Percentiles rank a stretch among this genome's conserved stretches.
These are phyloP conservation scores for Parapristionchus giblindavisi DNA, from an alignment of 2,888 invertebrate genomes.

Conservation along the genomic window DNA sequence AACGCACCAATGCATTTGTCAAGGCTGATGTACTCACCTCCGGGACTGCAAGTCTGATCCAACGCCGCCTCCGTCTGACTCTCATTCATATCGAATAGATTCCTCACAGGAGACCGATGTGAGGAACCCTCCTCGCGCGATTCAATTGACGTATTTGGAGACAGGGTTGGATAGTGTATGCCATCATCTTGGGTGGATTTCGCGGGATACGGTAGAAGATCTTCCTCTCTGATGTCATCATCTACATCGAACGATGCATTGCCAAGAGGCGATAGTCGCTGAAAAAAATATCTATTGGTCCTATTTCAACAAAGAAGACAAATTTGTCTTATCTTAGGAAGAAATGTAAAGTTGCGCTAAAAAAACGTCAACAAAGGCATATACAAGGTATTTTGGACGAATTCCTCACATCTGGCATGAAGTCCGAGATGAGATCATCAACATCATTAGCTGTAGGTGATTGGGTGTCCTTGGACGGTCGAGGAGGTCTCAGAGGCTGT, in stretches of 20 bases:
- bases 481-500: slow-evolving; percentile 2
- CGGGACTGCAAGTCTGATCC: background rate
- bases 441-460: background rate
- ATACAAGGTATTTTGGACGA: background rate
- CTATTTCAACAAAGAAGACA: background rate
- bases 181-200: background rate
- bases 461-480: background rate
- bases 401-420: slow-evolving; percentile 17
- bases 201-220: no score
- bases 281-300: background rate
- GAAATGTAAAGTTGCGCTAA: no score
- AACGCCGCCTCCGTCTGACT: slow-evolving; percentile 17
- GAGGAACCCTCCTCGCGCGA: slow-evolving; percentile 19
- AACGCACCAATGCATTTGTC: background rate
- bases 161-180: no score
- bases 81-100: slow-evolving; percentile 30
- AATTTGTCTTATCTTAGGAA: background rate
- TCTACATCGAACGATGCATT: background rate
- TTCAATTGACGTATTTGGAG: no score
- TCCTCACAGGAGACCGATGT: slow-evolving; percentile 11
- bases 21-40: background rate
- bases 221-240: no score
- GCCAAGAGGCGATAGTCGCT: slow-evolving; percentile 18
- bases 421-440: slow-evolving; percentile 27
- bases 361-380: no score